Evolutionary conservation across 2,888 invertebrate genomes (phyloP).

Genomic region (Hymenopus coronatus): DNA sequence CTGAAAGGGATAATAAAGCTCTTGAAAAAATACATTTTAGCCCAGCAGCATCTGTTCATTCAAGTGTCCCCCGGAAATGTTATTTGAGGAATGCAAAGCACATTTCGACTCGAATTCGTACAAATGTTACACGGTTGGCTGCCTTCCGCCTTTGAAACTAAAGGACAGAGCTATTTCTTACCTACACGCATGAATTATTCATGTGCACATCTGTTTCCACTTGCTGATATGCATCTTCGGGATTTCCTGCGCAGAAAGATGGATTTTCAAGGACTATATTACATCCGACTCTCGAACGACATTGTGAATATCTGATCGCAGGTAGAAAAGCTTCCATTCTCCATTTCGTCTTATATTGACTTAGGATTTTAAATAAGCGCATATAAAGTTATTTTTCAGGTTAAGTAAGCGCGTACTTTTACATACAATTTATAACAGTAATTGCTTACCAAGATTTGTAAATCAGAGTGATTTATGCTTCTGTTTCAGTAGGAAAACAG

Average conservation of each 20-base stretch:
- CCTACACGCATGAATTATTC: not conserved
- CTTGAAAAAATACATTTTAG: no score
- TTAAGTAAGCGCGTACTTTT: no score
- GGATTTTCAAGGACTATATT: not conserved
- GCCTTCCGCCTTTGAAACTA: not conserved
- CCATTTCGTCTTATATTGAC: not conserved
- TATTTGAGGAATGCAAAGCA: not conserved
- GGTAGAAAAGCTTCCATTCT: not conserved
- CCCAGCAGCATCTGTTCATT: no score
- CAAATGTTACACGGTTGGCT: not conserved
- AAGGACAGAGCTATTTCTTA: not conserved
- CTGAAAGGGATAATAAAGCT: no score
- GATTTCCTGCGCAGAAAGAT: not conserved
- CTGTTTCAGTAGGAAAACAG: no score
- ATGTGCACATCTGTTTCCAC: not conserved
- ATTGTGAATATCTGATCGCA: not conserved
- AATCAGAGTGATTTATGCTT: no score
- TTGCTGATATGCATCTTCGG: not conserved
- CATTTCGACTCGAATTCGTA: not conserved
- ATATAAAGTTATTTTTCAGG: no score
- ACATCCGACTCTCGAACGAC: not conserved
- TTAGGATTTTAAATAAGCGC: no score
- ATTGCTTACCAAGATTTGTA: no score
- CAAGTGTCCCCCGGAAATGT: no score
- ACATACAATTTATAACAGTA: no score